phyloP scores from a whole-genome alignment of 2,113 vertebrate genomes.

The Heteronetta atricapilla region DNA sequence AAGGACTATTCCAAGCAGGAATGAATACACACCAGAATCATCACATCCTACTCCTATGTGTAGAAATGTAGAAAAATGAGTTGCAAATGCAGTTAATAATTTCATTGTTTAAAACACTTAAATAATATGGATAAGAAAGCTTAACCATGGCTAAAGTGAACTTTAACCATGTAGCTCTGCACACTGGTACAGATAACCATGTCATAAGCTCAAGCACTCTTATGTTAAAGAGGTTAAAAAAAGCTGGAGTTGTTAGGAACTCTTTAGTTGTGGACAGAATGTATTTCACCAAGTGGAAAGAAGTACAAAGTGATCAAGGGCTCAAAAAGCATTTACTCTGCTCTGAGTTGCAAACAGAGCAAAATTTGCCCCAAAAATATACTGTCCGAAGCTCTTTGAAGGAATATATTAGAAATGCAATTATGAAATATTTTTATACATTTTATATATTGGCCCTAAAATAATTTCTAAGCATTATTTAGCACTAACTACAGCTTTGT shows the following conservation, averaged over 20 bases:
- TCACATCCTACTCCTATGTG: neutral
- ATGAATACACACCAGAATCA: neutral
- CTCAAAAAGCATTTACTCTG: neutral
- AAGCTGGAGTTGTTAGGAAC: neutral
- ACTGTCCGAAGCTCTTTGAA: neutral
- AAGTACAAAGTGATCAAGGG: neutral
- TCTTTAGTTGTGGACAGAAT: neutral
- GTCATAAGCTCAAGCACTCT: neutral
- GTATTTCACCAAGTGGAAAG: neutral
- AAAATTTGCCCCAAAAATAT: neutral
- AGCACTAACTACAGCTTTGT: neutral
- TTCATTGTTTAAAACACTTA: neutral
- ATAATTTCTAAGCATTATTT: neutral
- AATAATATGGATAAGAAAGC: neutral
- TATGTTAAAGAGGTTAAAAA: neutral
- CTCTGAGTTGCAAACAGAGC: neutral
- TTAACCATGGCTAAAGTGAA: neutral
- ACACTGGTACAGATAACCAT: neutral
- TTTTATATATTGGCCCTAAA: neutral
- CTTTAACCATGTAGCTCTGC: neutral
- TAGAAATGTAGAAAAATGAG: neutral
- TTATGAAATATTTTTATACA: neutral
- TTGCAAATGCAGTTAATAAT: neutral
- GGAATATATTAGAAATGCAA: neutral
- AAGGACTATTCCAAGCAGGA: neutral